Conservation (phyloP, 2,888 invertebrate genomes). For the Apoderus coryli region DNA sequence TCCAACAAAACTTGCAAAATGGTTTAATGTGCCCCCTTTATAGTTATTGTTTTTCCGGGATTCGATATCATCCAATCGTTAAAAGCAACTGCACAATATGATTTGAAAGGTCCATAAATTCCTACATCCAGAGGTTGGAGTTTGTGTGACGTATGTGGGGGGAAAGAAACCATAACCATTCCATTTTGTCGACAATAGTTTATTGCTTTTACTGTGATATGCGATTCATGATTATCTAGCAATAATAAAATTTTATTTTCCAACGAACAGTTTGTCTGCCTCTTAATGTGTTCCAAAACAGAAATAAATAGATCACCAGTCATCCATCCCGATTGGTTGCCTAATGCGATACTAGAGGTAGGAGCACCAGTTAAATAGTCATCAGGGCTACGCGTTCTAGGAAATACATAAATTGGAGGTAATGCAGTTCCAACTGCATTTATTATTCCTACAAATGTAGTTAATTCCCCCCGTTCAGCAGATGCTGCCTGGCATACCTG, state of each 20-base stretch:
- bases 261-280: slow-evolving; percentile 7
- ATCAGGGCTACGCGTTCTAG: slow-evolving; percentile 13
- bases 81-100: slow-evolving; percentile 8
- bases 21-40: no score
- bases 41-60: no score
- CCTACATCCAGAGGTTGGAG: slow-evolving; percentile 15
- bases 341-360: slow-evolving; percentile 12
- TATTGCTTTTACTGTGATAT: slow-evolving; percentile 9
- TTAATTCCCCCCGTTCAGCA: slow-evolving; percentile 14
- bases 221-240: slow-evolving; percentile 12
- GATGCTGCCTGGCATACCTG: slow-evolving; percentile 13
- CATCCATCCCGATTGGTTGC: slow-evolving; percentile 17
- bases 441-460: slow-evolving; percentile 17
- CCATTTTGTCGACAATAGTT: slow-evolving; percentile 11
- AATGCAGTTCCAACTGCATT: slow-evolving; percentile 15
- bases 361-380: slow-evolving; percentile 16
- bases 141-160: slow-evolving; percentile 12
- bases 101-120: slow-evolving; percentile 13
- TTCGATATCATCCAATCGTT: slow-evolving; percentile 12
- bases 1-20: no score
- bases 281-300: slow-evolving; percentile 9
- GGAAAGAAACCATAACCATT: slow-evolving; percentile 11
- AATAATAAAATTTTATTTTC: slow-evolving; percentile 12
- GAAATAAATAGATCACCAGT: slow-evolving; percentile 11
- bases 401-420: slow-evolving; percentile 16